phyloP scores from a whole-genome alignment of 2,797 vertebrate species.

The Nothura maculosa region DNA sequence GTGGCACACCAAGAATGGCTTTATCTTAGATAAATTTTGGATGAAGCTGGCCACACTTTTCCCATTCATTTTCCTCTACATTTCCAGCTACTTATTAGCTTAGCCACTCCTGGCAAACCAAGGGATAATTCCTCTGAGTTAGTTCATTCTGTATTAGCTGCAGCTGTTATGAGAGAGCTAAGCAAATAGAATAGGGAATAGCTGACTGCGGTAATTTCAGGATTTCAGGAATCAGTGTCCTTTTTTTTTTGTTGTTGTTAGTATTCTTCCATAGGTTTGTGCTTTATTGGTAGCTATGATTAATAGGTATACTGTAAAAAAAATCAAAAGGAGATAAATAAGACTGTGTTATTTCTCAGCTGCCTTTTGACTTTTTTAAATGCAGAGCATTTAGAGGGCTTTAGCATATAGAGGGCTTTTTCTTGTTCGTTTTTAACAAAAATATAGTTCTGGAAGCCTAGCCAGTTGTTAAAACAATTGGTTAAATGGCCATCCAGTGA shows the following conservation, averaged over 20 bases:
- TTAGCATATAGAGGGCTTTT: neutral
- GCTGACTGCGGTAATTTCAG: neutral
- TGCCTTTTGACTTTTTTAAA: neutral
- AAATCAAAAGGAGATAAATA: neutral
- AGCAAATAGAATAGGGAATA: neutral
- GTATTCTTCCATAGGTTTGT: rapidly evolving
- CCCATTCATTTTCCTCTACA: neutral
- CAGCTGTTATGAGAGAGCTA: neutral
- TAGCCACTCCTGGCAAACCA: neutral
- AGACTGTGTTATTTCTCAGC: neutral
- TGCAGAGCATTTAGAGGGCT: rapidly evolving
- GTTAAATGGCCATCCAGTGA: neutral
- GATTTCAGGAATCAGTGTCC: neutral
- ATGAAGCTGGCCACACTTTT: neutral
- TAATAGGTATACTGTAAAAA: neutral
- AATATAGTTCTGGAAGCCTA: neutral
- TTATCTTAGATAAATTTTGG: neutral
- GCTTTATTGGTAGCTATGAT: neutral
- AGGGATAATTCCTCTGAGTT: neutral
- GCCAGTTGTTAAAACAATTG: neutral
- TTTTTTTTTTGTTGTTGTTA: neutral
- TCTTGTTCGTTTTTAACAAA: neutral
- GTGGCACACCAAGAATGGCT: neutral
- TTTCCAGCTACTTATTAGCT: neutral
- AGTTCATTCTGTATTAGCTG: neutral